Conservation (phyloP, 2,113 vertebrate genomes). For the Corvus hawaiiensis region DNA sequence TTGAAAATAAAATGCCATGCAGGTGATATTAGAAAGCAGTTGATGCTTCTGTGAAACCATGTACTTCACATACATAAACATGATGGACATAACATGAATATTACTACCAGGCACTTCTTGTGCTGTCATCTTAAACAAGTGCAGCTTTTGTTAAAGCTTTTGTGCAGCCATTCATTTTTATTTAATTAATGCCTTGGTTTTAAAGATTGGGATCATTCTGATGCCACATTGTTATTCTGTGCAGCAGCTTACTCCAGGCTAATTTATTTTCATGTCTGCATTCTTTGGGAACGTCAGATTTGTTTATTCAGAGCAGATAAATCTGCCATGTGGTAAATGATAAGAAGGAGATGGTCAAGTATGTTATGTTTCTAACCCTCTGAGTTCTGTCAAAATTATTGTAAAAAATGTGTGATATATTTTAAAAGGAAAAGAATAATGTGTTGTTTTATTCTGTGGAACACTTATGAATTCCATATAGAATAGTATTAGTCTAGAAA, state of each 20-base stretch:
- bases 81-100: neutral
- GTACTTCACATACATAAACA: neutral
- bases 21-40: neutral
- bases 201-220: slow-evolving; percentile 1
- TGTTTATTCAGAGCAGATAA: slow-evolving; percentile 46
- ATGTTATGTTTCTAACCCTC: slow-evolving; percentile 32
- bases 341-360: neutral
- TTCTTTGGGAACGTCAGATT: neutral
- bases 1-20: neutral
- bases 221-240: slow-evolving; percentile 28
- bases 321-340: slow-evolving; percentile 12
- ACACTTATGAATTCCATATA: neutral
- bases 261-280: slow-evolving; percentile 26
- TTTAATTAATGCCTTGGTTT: slow-evolving; percentile 33
- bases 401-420: slow-evolving; percentile 28
- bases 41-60: neutral
- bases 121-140: neutral
- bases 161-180: slow-evolving; percentile 5
- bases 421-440: slow-evolving; percentile 12
- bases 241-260: neutral
- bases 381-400: slow-evolving; percentile 41
- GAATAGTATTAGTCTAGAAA: slow-evolving; percentile 5
- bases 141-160: neutral
- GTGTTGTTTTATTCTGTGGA: slow-evolving; percentile 7
- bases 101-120: neutral